These are phyloP conservation scores for Melangyna quadrimaculata DNA, from an alignment of 2,888 invertebrate genomes.

Conservation along the genomic window DNA sequence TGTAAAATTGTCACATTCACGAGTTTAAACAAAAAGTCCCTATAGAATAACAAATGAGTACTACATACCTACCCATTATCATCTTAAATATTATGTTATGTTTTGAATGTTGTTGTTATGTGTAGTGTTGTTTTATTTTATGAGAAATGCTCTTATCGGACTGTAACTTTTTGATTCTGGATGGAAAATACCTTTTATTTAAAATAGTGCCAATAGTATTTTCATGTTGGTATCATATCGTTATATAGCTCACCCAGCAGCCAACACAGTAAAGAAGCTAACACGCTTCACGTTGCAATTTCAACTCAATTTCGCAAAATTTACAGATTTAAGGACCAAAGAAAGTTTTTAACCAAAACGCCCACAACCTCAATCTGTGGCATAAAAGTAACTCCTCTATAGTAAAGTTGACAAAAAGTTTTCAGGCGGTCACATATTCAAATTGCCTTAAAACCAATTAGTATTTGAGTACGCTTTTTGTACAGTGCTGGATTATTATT, in stretches of 20 bases:
- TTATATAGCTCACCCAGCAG: neutral
- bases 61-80: too few species aligned
- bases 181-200: neutral
- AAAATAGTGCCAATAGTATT: neutral
- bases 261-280: neutral
- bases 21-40: neutral
- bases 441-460: conserved; percentile 33
- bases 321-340: neutral
- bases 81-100: too few species aligned
- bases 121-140: neutral
- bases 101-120: neutral
- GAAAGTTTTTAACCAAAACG: neutral
- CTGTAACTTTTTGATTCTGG: neutral
- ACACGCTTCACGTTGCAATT: neutral
- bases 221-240: neutral
- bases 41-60: neutral
- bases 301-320: conserved; percentile 5
- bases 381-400: conserved; percentile 3
- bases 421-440: neutral
- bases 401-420: neutral
- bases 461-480: neutral
- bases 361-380: conserved; percentile 6
- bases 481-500: neutral
- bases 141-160: neutral
- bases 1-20: neutral